Evolutionary conservation across 92 coral and sea anemone genomes (phyloP).

Genomic region (Zoanthus solanderi): DNA sequence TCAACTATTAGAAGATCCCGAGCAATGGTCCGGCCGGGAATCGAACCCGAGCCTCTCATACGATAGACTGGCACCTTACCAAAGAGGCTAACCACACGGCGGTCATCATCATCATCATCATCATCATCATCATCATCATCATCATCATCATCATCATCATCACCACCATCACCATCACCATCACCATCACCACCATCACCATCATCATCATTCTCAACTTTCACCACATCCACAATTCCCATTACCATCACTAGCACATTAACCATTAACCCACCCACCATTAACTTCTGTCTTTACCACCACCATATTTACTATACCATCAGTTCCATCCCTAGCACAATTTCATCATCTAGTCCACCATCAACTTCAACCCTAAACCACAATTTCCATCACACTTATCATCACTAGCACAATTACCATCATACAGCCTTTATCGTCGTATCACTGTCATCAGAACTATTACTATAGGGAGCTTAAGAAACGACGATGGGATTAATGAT

Average conservation of each 20-base stretch:
- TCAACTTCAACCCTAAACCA: no score
- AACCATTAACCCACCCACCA: background rate
- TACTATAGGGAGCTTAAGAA: no score
- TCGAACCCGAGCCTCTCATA: no score
- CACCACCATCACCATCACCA: background rate
- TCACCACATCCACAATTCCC: background rate
- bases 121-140: background rate
- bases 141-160: background rate
- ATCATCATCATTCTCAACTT: background rate
- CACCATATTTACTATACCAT: background rate
- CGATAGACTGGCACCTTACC: background rate
- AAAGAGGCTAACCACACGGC: background rate
- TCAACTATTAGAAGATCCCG: background rate
- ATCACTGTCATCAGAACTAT: no score
- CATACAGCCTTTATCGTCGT: no score
- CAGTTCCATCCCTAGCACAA: no score
- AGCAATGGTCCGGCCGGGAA: no score
- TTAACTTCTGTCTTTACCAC: background rate
- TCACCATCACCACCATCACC: background rate
- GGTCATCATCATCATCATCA: background rate
- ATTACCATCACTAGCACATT: background rate
- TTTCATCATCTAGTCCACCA: no score
- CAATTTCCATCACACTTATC: no score
- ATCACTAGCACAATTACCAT: no score
- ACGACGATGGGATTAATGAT: no score